These are phyloP conservation scores for Lasioglossum marginatum DNA, from an alignment of 2,888 invertebrate species.

Conservation along the genomic window DNA sequence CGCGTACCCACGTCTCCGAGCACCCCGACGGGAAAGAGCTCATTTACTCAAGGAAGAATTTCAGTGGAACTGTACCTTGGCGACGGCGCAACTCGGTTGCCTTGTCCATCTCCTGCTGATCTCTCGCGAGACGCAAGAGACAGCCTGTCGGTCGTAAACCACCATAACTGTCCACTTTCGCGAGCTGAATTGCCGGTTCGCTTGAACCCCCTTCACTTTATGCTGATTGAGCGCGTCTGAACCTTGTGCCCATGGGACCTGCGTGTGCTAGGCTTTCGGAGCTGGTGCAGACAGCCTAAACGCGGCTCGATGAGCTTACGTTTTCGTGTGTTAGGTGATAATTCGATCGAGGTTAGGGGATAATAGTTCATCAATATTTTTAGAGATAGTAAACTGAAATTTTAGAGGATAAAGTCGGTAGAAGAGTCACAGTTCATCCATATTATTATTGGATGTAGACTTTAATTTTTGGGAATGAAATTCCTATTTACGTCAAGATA, in stretches of 20 bases:
- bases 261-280: not conserved
- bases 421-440: not conserved
- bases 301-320: not conserved
- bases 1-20: not conserved
- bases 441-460: not conserved
- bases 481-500: too few species aligned
- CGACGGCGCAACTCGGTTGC: not conserved
- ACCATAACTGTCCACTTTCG: slow-evolving; percentile 9
- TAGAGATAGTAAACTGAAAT: not conserved
- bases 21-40: not conserved
- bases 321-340: not conserved
- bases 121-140: not conserved
- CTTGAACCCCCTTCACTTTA: not conserved
- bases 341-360: not conserved
- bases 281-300: not conserved
- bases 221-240: slow-evolving; percentile 9
- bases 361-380: not conserved
- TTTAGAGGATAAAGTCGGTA: not conserved
- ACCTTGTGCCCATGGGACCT: not conserved
- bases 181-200: not conserved
- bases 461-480: not conserved
- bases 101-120: not conserved
- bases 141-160: not conserved
- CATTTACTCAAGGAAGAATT: not conserved
- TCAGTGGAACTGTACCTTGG: not conserved